Base-by-base conservation (phyloP, 2,113 vertebrate genomes). In the Hemiprocne comata region DNA sequence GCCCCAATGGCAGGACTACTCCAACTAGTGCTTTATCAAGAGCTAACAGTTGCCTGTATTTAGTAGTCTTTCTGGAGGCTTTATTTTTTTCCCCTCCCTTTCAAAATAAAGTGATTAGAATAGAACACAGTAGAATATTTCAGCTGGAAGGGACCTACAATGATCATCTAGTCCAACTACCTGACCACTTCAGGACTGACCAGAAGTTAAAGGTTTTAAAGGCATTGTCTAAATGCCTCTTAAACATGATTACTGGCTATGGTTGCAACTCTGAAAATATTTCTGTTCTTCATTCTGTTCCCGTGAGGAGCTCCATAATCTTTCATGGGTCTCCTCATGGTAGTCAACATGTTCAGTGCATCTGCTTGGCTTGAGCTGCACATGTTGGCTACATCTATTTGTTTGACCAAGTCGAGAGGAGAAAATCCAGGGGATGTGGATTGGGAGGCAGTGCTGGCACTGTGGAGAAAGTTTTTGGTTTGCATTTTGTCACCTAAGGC, bases 381-480 rank as follows among this genome's bases (percentile, higher is more conserved):
- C 33, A 0, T 18, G 17, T 83, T 70, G 71, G 36, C 57, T 76
- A 25, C 24, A 7, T 31, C 33, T 55, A 15, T 50, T 57, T 26
- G 42, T 65, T 58, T 46, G 62, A 44, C 25, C 13, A 51, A 38
- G 24, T 34, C 6, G 3, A 17, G 61, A 73, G 15, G 28, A 58
- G 13, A 61, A 69, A 60, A 48, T 29, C 20, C 24, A 50, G 38
- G 23, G 29, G 15, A 58, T 29, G 64, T 71, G 75, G 38, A 33
- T 9, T 46, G 36, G 18, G 42, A 60, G 18, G 7, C 51, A 54
- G 62, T 1, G n/a, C 16, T 7, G 3, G 11, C 54, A 19, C 54
- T 33, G 0, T 0, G 0, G 26, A 26, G 70, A 46, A 38, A 13
- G 19, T n/a, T 8, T 67, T 76, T 40, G 9, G 20, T 66, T 61